A percentile compares a stretch with the other conserved stretches of the same genome.
These are phyloP conservation scores for Heterodera carotae DNA, from an alignment of 1,140 invertebrate species.

Conservation along the genomic window DNA sequence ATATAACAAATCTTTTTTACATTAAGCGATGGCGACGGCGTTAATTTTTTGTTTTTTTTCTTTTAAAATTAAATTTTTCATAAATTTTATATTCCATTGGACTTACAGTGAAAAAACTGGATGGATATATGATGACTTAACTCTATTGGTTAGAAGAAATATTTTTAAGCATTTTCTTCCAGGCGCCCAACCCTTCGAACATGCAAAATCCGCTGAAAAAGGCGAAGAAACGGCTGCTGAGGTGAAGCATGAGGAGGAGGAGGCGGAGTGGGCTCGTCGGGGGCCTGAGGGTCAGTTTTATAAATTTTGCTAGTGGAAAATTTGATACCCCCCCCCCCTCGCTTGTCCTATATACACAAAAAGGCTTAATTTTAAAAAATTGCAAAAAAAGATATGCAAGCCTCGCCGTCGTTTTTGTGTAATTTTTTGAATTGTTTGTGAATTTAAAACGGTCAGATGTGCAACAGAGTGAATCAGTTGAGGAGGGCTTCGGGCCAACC, in stretches of 20 bases:
- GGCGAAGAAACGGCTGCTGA: constrained; percentile 5
- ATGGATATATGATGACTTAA: too few relatives aligned
- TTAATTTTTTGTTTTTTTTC: too few relatives aligned
- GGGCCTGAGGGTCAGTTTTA: constrained; percentile 19
- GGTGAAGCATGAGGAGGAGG: constrained; percentile 20
- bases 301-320: too few relatives aligned
- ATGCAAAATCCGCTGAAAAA: constrained; percentile 6
- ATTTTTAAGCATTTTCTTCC: not conserved
- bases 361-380: constrained; percentile 3
- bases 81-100: too few relatives aligned
- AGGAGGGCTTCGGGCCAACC: constrained; percentile 20
- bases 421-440: not conserved
- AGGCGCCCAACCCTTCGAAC: constrained; percentile 29
- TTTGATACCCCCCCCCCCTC: not conserved
- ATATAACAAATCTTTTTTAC: not conserved
- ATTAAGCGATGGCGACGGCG: not conserved
- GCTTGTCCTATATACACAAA: too few relatives aligned
- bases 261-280: constrained; percentile 24
- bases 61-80: too few relatives aligned
- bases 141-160: too few relatives aligned
- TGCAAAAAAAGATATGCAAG: not conserved
- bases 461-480: constrained; percentile 18
- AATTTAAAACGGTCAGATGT: constrained; percentile 17
- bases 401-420: not conserved
- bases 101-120: too few relatives aligned